Base-by-base conservation (phyloP, 2,797 vertebrate genomes). In the Lepidocolaptes lacrymiger region DNA sequence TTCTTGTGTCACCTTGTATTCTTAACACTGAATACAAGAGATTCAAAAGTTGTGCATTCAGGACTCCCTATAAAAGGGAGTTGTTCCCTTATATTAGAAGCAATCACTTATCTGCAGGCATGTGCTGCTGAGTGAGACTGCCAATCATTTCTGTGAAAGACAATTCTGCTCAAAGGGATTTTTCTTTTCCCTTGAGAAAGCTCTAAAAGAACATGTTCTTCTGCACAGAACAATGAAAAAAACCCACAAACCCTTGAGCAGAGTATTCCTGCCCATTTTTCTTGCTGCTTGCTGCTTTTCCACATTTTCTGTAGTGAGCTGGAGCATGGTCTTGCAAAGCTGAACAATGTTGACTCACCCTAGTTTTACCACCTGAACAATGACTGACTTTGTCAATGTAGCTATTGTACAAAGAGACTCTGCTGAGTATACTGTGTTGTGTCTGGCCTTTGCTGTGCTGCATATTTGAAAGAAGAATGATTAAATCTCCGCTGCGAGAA, bases 101-200 rank as follows among this genome's bases (percentile, higher is more conserved):
- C 46, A 80, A 78, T 48, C 73, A 68, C 48, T 76, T 76, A 30
- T 34, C 85, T 86, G 55, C 63, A 87, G 77, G 32, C 66, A 69
- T 36, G 34, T 75, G 54, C 78, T 92, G 56, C 84, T 46, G 41
- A 22, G 10, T 56, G 71, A 80, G 51, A 48, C 83, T 88, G 80
- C 58, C 77, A 89, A 7, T 54, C 77, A 51, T 54, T 81, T 91
- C 88, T 77, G 76, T 36, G 76, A 83, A 82, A 67, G 62, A 90
- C 24, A 75, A 32, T 72, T 92, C 58, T 89, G 43, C 76, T 69
- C 69, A 69, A 85, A 79, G 48, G 81, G 69, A 51, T 79, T 82
- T 89, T 80, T 88, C n/a, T 93, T 93, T 85, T 85, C 74, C 90
- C 77, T 37, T 64, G 84, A 87, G 77, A 79, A 94, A 90, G 56